Base-by-base conservation (phyloP, 1,140 invertebrate species). In the Akabosia matsudoensis region DNA sequence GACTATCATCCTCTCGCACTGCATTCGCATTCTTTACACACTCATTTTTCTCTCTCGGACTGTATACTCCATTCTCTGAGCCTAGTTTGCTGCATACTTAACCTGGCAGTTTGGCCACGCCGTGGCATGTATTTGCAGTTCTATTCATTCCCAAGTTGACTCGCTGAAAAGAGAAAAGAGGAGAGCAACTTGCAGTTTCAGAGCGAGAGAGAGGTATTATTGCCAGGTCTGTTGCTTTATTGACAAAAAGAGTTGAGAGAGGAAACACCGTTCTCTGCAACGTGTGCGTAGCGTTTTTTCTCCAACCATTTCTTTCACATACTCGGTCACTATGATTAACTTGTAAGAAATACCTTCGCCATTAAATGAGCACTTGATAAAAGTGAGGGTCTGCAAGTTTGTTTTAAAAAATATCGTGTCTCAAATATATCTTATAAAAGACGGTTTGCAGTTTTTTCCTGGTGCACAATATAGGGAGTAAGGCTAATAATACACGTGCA, bases 21-120 rank as follows among this genome's bases (percentile, higher is more conserved):
- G 54, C 37, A 45, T 45, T 61, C 24, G 54, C 54, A 61, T 61
- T 61, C 54, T 61, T 61, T 61, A 61, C 54, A 61, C 54, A 61
- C 54, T 45, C 54, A 61, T 61, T 61, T 61, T 24, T 61, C 24
- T 61, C n/a, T 61, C 54, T 61, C 54, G 7, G 7, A 7, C 7
- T 45, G 37, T 45, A 18, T n/a, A n/a, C n/a, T n/a, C n/a, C n/a
- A n/a, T n/a, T n/a, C n/a, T n/a, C n/a, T n/a, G n/a, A n/a, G n/a
- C n/a, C n/a, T n/a, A n/a, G n/a, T n/a, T n/a, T n/a, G n/a, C n/a
- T 45, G 37, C 37, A 45, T 45, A 45, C 37, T 45, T n/a, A n/a
- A n/a, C n/a, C n/a, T n/a, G n/a, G n/a, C n/a, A n/a, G n/a, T n/a
- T n/a, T n/a, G n/a, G n/a, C n/a, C n/a, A n/a, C n/a, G n/a, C n/a